Base-by-base conservation (phyloP, 2,113 vertebrate species). In the Dasypus novemcinctus region DNA sequence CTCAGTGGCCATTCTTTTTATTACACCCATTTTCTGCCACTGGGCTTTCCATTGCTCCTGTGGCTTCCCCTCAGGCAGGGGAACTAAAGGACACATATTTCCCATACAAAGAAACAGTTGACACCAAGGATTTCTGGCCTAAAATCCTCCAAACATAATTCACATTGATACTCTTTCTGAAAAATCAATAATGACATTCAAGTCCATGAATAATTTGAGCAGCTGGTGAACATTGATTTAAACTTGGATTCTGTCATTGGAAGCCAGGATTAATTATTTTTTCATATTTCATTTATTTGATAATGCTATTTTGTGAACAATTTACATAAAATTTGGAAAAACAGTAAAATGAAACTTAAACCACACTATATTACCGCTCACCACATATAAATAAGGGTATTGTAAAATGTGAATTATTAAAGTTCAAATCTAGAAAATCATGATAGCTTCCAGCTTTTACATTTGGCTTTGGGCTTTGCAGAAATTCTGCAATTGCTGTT, bases 1-100 rank as follows among this genome's bases (percentile, higher is more conserved):
- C 11, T 43, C 31, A 17, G 0, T 0, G 3, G 2, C 7, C 14
- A 25, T 54, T 57, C 0, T 23, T 11, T n/a, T 6, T 36, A 25
- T 57, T 13, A 78, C 63, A 29, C 36, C 14, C 61, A 21, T 63
- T 69, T 81, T 57, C 23, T 38, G 27, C 2, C 1, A 21, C 29
- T 7, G 0, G 2, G 17, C 4, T n/a, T 46, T 27, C 38, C 27
- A 15, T 12, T 25, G 5, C 12, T 25, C 68, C 43, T 36, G 46
- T 68, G 68, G 36, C 29, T 68, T 78, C 5, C 8, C 46, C 49
- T 36, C 9, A 20, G 15, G 64, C 31, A 15, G 7, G 2, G 33
- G 20, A 12, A 76, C 6, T 7, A 20, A 46, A 76, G 13, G 25
- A 49, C 25, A 15, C 68, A 5, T 66, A 84, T 64, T 41, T 0